Evolutionary conservation across 2,888 invertebrate genomes (phyloP).

Genomic region (Diploptera punctata): DNA sequence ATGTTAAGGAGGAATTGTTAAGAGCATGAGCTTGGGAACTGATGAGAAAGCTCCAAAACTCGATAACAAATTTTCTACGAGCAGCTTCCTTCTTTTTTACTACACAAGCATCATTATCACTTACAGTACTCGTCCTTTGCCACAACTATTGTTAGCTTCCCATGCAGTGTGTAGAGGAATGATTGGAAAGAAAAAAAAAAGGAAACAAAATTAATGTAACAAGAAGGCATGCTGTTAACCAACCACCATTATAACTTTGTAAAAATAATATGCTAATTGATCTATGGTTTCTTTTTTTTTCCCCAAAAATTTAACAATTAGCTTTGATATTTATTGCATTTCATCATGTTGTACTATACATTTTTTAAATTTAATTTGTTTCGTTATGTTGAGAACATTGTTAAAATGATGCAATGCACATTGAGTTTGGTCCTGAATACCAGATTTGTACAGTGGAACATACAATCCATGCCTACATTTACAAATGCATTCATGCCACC

Average conservation of each 20-base stretch:
- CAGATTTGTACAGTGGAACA: slow-evolving; percentile 24
- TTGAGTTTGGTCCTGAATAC: slow-evolving; percentile 25
- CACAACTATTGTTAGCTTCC: slow-evolving; percentile 4
- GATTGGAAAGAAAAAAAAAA: slow-evolving; percentile 16
- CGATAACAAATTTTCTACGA: too few species aligned
- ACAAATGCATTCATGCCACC: slow-evolving; percentile 17
- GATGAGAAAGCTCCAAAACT: not conserved
- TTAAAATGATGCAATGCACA: slow-evolving; percentile 17
- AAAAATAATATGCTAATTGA: not conserved
- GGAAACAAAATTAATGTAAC: slow-evolving; percentile 22
- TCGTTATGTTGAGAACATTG: slow-evolving; percentile 2
- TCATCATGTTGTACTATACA: slow-evolving; percentile 15
- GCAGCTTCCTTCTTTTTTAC: not conserved
- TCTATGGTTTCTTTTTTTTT: not conserved
- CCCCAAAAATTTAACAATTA: slow-evolving; percentile 2
- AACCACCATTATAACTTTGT: slow-evolving; percentile 19
- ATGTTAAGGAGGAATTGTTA: not conserved
- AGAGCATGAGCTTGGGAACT: slow-evolving; percentile 10
- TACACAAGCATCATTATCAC: not conserved
- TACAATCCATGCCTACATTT: slow-evolving; percentile 17
- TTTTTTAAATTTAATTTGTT: not conserved
- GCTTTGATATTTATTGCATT: slow-evolving; percentile 11
- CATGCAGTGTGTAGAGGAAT: slow-evolving; percentile 20
- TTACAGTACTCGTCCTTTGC: slow-evolving; percentile 4
- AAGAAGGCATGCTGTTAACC: slow-evolving; percentile 10